Percentiles rank a stretch among this genome's conserved stretches.
phyloP scores from a whole-genome alignment of 2,113 vertebrate species.

The Pardalotus punctatus region DNA sequence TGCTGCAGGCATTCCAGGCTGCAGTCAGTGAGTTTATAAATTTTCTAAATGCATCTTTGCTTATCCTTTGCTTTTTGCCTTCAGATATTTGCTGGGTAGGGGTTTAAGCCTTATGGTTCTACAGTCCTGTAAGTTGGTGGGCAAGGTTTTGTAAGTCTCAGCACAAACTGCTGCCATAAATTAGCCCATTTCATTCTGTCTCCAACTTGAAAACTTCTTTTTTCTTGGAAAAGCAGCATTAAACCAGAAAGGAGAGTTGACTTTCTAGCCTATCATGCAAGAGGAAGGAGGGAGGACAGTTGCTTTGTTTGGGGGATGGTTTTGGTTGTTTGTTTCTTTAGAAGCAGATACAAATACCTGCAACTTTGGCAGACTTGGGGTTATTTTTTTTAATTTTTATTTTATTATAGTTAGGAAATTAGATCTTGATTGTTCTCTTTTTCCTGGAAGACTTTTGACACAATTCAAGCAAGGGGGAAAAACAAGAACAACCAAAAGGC shows the following conservation, averaged over 20 bases:
- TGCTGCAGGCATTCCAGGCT: not conserved
- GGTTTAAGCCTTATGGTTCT: not conserved
- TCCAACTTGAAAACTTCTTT: not conserved
- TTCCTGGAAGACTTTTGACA: not conserved
- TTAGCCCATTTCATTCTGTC: not conserved
- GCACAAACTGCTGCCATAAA: not conserved
- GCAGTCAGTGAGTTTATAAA: not conserved
- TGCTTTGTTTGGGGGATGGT: not conserved
- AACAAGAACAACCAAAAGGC: not conserved
- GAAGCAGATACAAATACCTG: not conserved
- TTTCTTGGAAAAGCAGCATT: not conserved
- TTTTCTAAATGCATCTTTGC: not conserved
- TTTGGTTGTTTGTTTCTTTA: not conserved
- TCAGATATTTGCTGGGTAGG: not conserved
- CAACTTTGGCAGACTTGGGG: not conserved
- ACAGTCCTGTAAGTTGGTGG: not conserved
- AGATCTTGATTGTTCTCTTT: not conserved
- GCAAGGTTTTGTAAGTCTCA: not conserved
- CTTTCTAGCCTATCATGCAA: not conserved
- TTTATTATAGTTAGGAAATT: not conserved
- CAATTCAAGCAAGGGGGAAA: not conserved
- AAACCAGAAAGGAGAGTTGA: not conserved
- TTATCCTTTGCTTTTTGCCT: not conserved
- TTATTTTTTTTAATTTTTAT: no score
- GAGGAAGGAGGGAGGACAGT: not conserved